Percentiles rank a stretch among this genome's conserved stretches.
Evolutionary conservation across 2,797 vertebrate genomes (phyloP).

Genomic region (Nasua narica): DNA sequence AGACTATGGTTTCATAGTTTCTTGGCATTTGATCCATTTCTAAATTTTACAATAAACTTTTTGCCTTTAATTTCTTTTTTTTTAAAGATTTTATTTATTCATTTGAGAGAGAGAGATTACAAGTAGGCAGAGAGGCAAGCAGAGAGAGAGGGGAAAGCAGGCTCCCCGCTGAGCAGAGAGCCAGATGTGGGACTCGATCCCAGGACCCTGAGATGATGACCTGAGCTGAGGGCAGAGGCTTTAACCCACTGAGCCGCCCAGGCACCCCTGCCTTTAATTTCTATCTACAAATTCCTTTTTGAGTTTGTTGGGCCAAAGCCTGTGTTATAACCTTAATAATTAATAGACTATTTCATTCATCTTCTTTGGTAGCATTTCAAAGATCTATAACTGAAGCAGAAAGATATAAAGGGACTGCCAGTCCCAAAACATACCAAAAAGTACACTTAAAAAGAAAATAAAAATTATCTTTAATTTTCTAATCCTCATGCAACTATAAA

Average conservation of each 20-base stretch:
- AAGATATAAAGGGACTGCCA: not conserved
- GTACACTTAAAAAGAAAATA: not conserved
- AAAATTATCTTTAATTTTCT: not conserved
- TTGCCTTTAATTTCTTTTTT: constrained; percentile 56
- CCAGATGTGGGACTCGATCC: too few relatives aligned
- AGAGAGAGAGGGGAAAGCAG: too few relatives aligned
- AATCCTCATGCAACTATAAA: constrained; percentile 61
- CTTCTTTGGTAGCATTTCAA: constrained; percentile 21
- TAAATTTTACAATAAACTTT: not conserved
- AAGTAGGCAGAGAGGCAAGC: too few relatives aligned
- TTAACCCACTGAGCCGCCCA: too few relatives aligned
- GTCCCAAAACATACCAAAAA: not conserved
- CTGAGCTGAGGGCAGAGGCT: too few relatives aligned
- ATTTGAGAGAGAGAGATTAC: too few relatives aligned
- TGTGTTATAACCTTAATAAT: constrained; percentile 33
- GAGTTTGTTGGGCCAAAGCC: not conserved
- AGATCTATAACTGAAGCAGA: not conserved
- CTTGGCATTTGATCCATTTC: constrained; percentile 56
- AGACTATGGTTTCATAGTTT: not conserved
- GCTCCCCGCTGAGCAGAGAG: too few relatives aligned
- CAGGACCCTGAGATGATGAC: too few relatives aligned
- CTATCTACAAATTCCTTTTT: constrained; percentile 27
- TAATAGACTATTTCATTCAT: constrained; percentile 31
- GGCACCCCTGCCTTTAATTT: constrained; percentile 58
- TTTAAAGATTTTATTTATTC: too few relatives aligned